phyloP scores from a whole-genome alignment of 2,113 vertebrate genomes.

The Leucoraja erinaceus region DNA sequence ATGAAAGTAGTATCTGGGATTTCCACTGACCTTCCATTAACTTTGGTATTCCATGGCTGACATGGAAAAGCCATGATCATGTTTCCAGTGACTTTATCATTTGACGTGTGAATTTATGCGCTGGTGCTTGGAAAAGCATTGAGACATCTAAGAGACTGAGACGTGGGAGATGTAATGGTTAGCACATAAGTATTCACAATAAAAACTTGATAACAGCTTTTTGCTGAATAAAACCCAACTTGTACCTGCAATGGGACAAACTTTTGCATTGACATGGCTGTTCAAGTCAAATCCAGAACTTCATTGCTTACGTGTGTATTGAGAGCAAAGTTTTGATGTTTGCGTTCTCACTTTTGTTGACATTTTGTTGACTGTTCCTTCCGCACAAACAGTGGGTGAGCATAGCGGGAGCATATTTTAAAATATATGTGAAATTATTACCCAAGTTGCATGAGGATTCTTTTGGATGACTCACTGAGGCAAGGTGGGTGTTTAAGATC shows the following conservation, averaged over 20 bases:
- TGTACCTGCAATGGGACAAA: too few relatives aligned
- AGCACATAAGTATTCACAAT: neutral
- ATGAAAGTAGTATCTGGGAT: neutral
- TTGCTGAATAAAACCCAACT: too few relatives aligned
- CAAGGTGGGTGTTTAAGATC: too few relatives aligned
- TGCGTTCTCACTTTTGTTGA: neutral
- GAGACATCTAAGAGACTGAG: neutral
- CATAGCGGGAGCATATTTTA: neutral
- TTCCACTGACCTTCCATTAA: neutral
- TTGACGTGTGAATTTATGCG: neutral
- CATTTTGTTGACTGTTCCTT: too few relatives aligned
- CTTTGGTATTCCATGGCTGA: neutral
- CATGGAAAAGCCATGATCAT: neutral
- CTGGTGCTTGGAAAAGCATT: neutral
- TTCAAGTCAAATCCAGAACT: too few relatives aligned
- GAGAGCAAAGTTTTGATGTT: neutral
- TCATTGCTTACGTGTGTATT: neutral
- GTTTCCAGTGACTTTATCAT: neutral
- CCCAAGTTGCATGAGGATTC: neutral
- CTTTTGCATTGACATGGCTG: too few relatives aligned
- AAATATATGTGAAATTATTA: neutral
- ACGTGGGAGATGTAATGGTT: neutral
- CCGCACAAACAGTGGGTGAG: neutral
- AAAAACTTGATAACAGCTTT: too few relatives aligned
- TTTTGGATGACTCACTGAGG: too few relatives aligned